Evolutionary conservation across 2,888 invertebrate species (phyloP), one percentile per base, ranked within the genome.

Genomic region (Caenorhabditis becei): DNA sequence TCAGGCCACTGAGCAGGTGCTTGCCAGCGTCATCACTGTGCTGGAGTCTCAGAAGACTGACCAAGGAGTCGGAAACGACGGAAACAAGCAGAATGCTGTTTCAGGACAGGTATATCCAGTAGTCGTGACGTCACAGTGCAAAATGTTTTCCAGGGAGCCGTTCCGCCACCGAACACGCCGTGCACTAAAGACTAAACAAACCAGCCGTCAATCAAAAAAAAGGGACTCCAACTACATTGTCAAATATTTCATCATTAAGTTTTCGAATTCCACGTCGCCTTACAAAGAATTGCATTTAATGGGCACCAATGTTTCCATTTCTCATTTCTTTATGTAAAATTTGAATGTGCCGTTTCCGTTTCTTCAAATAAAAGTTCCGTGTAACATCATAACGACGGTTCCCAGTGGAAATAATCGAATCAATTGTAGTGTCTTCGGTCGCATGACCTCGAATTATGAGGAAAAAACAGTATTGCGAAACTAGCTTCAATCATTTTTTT

Each of bases 121-220:
- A n/a, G 16, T 26, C 8, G n/a, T 28, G 1, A 49, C 14, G 37
- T 54, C 5, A 14, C 5, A 47, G 16, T 14, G 7, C 32, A 32
- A n/a, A n/a, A n/a, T 35, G 35, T 8, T 20, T 72, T 72, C 11
- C 41, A 75, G 75, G 75, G 74, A 7, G 35, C 37, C 23, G 56
- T 75, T 53, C 75, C 75, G n/a, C 75, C 75, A 20, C 75, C 75
- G 18, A 75, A 75, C 61, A 75, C 75, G n/a, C 75, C 75, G 16
- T 61, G 59, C 35, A 51, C 75, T 14, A 59, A 61, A 35, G 75
- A 75, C 41, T 75, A 18, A 56, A 44, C n/a, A 49, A 58, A 51
- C 26, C 63, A 32, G 41, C 26, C 16, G 26, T 20, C 58, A 65
- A 74, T 37, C 58, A 49, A 53, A 23, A 44, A 35, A 18, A 23